Evolutionary conservation across 2,113 vertebrate genomes (phyloP), one percentile per base, ranked within the genome.

Genomic region (Alexandromys fortis): DNA sequence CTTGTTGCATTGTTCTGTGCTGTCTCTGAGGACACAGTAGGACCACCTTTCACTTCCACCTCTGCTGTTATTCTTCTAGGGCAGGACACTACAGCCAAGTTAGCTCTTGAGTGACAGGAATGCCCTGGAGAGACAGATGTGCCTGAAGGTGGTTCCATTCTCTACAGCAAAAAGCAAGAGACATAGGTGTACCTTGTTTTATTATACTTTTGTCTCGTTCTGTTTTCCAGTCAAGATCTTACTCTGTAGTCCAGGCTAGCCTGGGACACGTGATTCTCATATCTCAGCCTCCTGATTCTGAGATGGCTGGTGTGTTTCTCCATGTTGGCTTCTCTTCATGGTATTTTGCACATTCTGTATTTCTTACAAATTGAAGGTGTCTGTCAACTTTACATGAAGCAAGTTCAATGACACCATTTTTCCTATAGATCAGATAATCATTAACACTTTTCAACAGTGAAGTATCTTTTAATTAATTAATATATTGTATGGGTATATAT

Each of bases 41-140:
- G 4, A 28, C 24, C 28, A 45, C 12, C 58, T 30, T 70, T 78
- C 70, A 19, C 11, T 72, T 63, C 16, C 28, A 10, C 30, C 68
- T 52, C n/a, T 30, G 16, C 2, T 0, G 4, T 63, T 6, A 2
- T 16, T 68, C 24, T 52, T 38, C 42, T 10, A 19, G 14, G 1
- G 1, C 4, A 33, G 35, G 45, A 65, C 30, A 30, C 86, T 90
- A 55, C 58, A 38, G 7, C 49, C 52, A 45, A 77, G 79, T 7
- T 30, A 13, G 47, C 42, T 5, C 78, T 38, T 30, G 21, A 38
- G 38, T 73, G 26, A 47, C 45, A 78, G 28, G 52, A 33, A 55
- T 22, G 17, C 9, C 12, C 26, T n/a, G 16, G 33, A 47, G 47
- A 86, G 35, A 73, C 47, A 22, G 16, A 47, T 21, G 73, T 86